Evolutionary conservation across 92 coral and sea anemone genomes (phyloP), one percentile per base, ranked within the genome.

Genomic region (Palythoa caribaeorum): DNA sequence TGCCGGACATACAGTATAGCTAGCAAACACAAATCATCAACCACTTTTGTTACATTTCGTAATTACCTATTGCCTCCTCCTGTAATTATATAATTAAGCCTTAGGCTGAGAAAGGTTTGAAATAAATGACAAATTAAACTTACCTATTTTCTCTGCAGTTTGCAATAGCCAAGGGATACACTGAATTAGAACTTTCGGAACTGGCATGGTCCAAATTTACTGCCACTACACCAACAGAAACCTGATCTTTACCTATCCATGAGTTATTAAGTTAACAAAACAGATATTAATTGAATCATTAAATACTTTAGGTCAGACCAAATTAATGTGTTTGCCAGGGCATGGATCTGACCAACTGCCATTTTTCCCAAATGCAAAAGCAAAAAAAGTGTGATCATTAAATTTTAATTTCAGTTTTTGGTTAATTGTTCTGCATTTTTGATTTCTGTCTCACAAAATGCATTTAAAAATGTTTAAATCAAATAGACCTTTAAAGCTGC

Each of bases 111-210:
- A 63, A 16, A n/a, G 70, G 9, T 15, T 15, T 15, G 35, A 63
- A 63, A 15, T 63, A 17, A 63, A 63, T 15, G 21, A 63, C 35
- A 17, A 63, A n/a, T n/a, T n/a, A n/a, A n/a, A 63, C 70, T 63
- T 73, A 85, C 88, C 83, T 72, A 47, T 85, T 71, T 65, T 85
- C 88, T 40, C 47, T 47, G 69, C 83, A 85, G 80, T 85, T 85
- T 85, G 78, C 88, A 71, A 89, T 83, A 8, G 92, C 92, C 16
- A 89, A 85, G 54, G 92, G 92, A 74, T 65, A 88, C 8, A 88
- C 90, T 38, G 88, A 81, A 6, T 39, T 78, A 8, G 60, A 79
- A 60, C 90, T 88, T 76, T 88, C 90, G 9, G 90, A 69, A 80
- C 90, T 79, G 78, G 84, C 71, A 50, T 89, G 88, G 62, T 87